phyloP scores from a whole-genome alignment of 2,113 vertebrate species.

The Mus musculus region GRCm39 chr8:44745001-44745500 shows the following conservation, averaged over 20 bases:
- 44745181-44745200: neutral
- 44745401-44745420: neutral
- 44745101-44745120: neutral
- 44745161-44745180: neutral
- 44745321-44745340: neutral
- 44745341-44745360: neutral
- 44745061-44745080: neutral
- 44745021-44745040: neutral
- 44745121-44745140: neutral
- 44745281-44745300: neutral
- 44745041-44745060: neutral
- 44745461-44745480: too few species aligned
- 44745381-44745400: neutral
- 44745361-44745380: neutral
- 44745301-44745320: neutral
- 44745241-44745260: neutral
- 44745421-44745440: neutral
- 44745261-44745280: neutral
- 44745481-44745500: too few species aligned
- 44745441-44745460: neutral
- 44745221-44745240: neutral
- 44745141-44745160: neutral
- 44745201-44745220: neutral
- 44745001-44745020: neutral
- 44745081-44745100: neutral